phyloP scores from a whole-genome alignment of 2,888 invertebrate genomes.

The Shargacucullia verbasci region DNA sequence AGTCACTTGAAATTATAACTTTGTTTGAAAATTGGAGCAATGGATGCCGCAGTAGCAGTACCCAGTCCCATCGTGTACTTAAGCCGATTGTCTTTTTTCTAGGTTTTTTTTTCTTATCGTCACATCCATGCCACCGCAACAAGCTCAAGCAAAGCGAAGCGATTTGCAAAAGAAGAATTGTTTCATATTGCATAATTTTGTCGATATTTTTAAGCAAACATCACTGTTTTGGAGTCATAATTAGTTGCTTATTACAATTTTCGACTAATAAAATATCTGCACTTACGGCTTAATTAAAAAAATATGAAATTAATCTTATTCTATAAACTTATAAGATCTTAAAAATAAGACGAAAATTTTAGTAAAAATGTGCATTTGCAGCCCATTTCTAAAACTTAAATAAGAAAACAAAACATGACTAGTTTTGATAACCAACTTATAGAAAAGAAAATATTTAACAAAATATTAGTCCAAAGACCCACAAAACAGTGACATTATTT shows the following conservation, averaged over 20 bases:
- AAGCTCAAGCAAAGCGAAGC: conserved; percentile 88
- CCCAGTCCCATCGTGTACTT: conserved; percentile 28
- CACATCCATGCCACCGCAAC: conserved; percentile 77
- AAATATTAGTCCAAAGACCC: conserved; percentile 52
- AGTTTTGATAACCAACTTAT: no score
- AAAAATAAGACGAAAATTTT: no score
- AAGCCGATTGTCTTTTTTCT: conserved; percentile 4
- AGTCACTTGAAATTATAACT: no score
- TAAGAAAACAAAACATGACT: no score
- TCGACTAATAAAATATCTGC: no score
- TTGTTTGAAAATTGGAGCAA: conserved; percentile 16
- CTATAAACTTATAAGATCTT: no score
- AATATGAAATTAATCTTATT: no score
- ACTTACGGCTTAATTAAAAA: no score
- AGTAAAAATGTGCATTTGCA: no score
- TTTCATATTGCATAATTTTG: conserved; percentile 43
- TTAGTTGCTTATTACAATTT: no score
- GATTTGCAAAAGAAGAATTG: conserved; percentile 65
- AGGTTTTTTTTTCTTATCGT: conserved; percentile 40
- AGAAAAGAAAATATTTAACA: background rate
- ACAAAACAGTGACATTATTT: conserved; percentile 74
- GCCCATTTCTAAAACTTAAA: no score
- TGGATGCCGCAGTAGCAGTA: conserved; percentile 19
- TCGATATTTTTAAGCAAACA: conserved; percentile 49
- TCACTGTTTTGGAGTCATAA: conserved; percentile 69